Conservation (phyloP, 2,797 vertebrate species). For the Hoplostethus atlanticus region DNA sequence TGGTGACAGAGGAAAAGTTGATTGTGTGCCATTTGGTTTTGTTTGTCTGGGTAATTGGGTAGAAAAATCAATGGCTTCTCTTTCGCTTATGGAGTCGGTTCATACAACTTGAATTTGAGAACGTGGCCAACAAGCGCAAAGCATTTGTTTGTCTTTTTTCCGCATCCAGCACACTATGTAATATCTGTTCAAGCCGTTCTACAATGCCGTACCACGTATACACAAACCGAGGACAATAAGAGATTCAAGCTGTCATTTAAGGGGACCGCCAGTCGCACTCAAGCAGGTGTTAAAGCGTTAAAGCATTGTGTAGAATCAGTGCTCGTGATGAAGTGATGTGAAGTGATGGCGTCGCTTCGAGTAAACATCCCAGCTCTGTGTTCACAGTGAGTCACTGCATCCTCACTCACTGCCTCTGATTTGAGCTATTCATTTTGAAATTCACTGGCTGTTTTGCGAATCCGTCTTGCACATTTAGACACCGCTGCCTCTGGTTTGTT, state of each 20-base stretch:
- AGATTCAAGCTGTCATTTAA: too few relatives aligned
- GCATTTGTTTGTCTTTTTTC: slow-evolving; percentile 9
- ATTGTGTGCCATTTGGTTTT: slow-evolving; percentile 64
- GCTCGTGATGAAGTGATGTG: not conserved
- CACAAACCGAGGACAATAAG: too few relatives aligned
- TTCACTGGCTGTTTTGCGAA: not conserved
- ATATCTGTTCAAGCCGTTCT: not conserved
- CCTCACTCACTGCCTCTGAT: slow-evolving; percentile 44
- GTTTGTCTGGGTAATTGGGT: slow-evolving; percentile 76
- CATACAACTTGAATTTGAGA: slow-evolving; percentile 49
- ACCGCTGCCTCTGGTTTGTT: slow-evolving; percentile 18
- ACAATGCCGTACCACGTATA: too few relatives aligned
- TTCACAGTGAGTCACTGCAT: slow-evolving; percentile 23
- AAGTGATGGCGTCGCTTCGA: not conserved
- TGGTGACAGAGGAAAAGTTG: slow-evolving; percentile 47
- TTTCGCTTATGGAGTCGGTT: slow-evolving; percentile 56
- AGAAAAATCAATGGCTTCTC: slow-evolving; percentile 69
- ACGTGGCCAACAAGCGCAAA: slow-evolving; percentile 34
- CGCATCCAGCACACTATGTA: not conserved
- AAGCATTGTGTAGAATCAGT: not conserved
- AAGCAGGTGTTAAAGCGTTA: not conserved
- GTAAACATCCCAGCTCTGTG: slow-evolving; percentile 26
- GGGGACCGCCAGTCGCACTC: too few relatives aligned
- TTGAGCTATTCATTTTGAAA: slow-evolving; percentile 25
- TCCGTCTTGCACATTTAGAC: slow-evolving; percentile 26